Percentiles rank a stretch among this genome's conserved stretches.
Conservation (phyloP, 2,888 invertebrate genomes). For the Ochropleura plecta region DNA sequence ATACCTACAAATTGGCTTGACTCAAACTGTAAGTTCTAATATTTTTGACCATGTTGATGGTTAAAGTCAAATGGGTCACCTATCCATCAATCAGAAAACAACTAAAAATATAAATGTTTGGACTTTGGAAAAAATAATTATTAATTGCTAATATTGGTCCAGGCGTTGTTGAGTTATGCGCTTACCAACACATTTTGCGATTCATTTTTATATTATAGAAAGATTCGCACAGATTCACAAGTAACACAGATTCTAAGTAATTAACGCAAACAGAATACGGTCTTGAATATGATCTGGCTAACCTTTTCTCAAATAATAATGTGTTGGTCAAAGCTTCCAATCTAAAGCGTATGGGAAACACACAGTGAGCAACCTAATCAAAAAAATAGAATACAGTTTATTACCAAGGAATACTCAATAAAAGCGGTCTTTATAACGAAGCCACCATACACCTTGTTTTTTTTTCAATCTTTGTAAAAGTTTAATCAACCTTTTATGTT, state of each 20-base stretch:
- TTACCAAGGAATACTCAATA: conserved; percentile 22
- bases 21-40: not conserved
- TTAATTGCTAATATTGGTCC: too few species aligned
- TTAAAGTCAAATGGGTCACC: not conserved
- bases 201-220: too few species aligned
- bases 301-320: too few species aligned
- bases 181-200: too few species aligned
- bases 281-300: too few species aligned
- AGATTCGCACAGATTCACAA: not conserved
- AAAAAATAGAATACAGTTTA: not conserved
- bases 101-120: not conserved
- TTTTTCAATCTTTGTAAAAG: not conserved
- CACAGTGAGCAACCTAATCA: not conserved
- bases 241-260: not conserved
- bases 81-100: not conserved
- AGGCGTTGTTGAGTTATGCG: too few species aligned
- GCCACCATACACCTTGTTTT: too few species aligned
- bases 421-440: not conserved
- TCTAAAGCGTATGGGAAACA: not conserved
- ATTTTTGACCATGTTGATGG: not conserved
- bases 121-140: too few species aligned
- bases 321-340: too few species aligned
- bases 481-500: not conserved
- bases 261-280: not conserved
- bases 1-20: not conserved